A percentile compares a stretch with the other conserved stretches of the same genome.
Evolutionary conservation across 2,888 invertebrate species (phyloP).

Genomic region (Halictus quadricinctus): DNA sequence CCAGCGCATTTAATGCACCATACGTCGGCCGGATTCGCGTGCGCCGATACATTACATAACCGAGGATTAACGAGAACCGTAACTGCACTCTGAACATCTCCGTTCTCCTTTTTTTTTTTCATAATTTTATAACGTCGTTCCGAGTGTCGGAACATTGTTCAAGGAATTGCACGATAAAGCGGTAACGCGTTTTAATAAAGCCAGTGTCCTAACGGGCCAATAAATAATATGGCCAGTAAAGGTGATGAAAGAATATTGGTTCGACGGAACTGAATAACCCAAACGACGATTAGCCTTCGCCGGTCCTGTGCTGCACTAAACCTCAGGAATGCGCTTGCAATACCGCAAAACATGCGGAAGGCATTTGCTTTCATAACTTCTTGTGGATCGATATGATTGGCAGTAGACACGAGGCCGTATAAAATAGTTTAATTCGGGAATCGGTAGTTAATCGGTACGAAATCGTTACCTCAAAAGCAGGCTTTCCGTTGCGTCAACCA

Average conservation of each 20-base stretch:
- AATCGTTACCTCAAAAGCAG: no score
- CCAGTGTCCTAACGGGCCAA: slow-evolving; percentile 2
- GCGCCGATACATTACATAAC: slow-evolving; percentile 16
- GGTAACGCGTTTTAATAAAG: slow-evolving; percentile 13
- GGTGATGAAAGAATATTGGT: slow-evolving; percentile 37
- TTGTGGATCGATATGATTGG: background rate
- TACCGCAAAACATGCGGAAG: slow-evolving; percentile 29
- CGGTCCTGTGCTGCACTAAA: slow-evolving; percentile 26
- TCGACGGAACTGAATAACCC: slow-evolving; percentile 38
- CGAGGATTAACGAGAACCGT: slow-evolving; percentile 10
- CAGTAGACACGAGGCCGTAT: no score
- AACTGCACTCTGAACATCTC: background rate
- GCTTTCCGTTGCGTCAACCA: no score
- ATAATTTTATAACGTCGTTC: background rate
- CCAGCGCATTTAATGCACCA: slow-evolving; percentile 21
- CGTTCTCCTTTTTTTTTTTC: background rate
- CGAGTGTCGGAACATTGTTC: background rate
- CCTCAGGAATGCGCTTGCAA: slow-evolving; percentile 25
- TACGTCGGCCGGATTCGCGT: background rate
- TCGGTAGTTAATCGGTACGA: no score
- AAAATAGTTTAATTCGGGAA: no score
- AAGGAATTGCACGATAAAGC: slow-evolving; percentile 5
- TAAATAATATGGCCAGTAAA: slow-evolving; percentile 12
- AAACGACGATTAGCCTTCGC: slow-evolving; percentile 48
- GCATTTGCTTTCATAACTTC: slow-evolving; percentile 19